Percentiles rank a stretch among this genome's conserved stretches.
phyloP scores from a whole-genome alignment of 2,113 vertebrate genomes.

The Onychorhynchus coronatus region DNA sequence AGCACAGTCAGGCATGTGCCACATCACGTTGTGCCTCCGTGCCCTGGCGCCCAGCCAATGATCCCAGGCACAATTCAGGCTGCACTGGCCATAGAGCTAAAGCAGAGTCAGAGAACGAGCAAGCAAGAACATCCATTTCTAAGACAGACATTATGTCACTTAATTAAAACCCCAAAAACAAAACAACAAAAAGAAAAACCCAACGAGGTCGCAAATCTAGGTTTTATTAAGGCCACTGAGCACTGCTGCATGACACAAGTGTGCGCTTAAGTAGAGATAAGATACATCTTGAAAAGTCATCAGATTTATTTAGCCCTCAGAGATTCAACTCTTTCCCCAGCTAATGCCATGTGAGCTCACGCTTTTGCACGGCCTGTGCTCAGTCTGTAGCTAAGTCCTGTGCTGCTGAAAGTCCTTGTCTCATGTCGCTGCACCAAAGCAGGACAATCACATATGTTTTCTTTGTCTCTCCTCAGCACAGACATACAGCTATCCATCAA shows the following conservation, averaged over 20 bases:
- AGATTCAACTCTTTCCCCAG: neutral
- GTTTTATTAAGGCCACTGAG: neutral
- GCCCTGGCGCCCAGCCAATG: rapidly evolving
- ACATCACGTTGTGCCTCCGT: rapidly evolving
- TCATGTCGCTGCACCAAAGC: neutral
- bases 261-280: neutral
- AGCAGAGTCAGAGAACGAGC: neutral
- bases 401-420: neutral
- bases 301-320: neutral
- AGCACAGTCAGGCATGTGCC: rapidly evolving
- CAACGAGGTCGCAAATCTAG: neutral
- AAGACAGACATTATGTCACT: too few relatives aligned
- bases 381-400: neutral
- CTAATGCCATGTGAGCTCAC: neutral
- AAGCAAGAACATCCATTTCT: neutral
- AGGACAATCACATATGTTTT: neutral
- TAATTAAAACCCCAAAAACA: neutral
- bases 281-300: neutral
- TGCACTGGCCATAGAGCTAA: neutral
- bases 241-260: neutral
- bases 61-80: neutral
- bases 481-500: neutral
- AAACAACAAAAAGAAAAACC: too few relatives aligned
- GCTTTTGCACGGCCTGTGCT: neutral
- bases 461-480: conserved; percentile 5